Evolutionary conservation across 2,888 invertebrate species (phyloP).

Genomic region (Cyaniris semiargus): DNA sequence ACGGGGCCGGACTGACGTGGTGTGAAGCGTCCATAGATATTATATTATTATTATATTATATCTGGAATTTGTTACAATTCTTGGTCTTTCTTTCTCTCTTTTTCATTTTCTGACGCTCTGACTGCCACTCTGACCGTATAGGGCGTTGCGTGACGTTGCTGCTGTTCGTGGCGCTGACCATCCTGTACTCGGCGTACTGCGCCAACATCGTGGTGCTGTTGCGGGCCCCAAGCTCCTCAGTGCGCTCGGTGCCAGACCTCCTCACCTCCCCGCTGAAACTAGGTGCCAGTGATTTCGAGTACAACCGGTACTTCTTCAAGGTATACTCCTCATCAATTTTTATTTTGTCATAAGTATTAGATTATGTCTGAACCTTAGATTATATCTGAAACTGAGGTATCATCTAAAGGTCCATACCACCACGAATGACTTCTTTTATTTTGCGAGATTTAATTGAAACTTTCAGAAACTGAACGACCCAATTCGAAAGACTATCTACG

Average conservation of each 20-base stretch:
- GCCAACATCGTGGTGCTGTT: constrained; percentile 83
- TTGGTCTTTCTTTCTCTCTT: too few relatives aligned
- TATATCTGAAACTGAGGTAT: too few relatives aligned
- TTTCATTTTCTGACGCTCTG: background rate
- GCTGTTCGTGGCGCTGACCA: constrained; percentile 79
- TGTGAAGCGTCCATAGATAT: too few relatives aligned
- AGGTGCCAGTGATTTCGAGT: constrained; percentile 82
- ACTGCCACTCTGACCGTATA: constrained; percentile 31
- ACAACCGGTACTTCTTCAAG: constrained; percentile 83
- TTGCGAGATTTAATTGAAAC: too few relatives aligned
- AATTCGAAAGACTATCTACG: constrained; percentile 69
- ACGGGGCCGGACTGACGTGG: too few relatives aligned
- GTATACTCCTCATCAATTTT: constrained; percentile 61
- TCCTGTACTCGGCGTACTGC: constrained; percentile 84
- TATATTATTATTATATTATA: too few relatives aligned
- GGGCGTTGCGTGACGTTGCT: constrained; percentile 82
- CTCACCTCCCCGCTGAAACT: constrained; percentile 81
- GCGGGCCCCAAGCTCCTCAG: constrained; percentile 83
- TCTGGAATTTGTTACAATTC: too few relatives aligned
- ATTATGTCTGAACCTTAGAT: too few relatives aligned
- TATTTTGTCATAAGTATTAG: too few relatives aligned
- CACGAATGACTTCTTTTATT: too few relatives aligned
- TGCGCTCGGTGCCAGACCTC: constrained; percentile 80
- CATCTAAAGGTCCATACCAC: too few relatives aligned
- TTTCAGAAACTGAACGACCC: constrained; percentile 73